Evolutionary conservation across 2,113 vertebrate species (phyloP).

Genomic region (Platysternon megacephalum): DNA sequence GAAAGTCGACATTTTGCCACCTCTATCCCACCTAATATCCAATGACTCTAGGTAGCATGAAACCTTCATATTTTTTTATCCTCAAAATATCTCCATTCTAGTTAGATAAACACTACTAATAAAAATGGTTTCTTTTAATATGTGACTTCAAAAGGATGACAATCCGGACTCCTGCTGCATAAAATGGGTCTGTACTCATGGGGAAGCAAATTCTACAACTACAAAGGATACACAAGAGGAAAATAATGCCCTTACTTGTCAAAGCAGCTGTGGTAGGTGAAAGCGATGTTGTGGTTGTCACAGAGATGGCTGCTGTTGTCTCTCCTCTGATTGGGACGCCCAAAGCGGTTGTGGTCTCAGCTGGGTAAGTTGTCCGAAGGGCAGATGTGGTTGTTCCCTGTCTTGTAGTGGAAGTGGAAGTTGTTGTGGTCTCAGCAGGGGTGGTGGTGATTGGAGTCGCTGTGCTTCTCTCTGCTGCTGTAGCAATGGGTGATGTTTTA

Average conservation of each 20-base stretch:
- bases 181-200: not conserved
- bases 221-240: not conserved
- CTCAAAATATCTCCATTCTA: not conserved
- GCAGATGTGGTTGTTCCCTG: no score
- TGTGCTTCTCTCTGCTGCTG: not conserved
- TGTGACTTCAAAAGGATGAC: no score
- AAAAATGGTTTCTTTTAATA: not conserved
- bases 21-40: not conserved
- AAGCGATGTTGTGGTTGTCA: no score
- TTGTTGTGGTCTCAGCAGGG: not conserved
- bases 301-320: no score
- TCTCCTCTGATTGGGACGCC: no score
- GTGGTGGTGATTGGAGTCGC: accelerated
- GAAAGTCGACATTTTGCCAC: not conserved
- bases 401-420: not conserved
- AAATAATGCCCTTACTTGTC: no score
- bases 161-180: no score
- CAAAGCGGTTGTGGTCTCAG: not conserved
- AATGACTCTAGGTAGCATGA: not conserved
- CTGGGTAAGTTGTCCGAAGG: not conserved
- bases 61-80: not conserved
- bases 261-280: not conserved
- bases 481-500: not conserved
- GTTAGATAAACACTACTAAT: not conserved
- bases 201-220: not conserved